Conservation (phyloP, 2,888 invertebrate genomes). For the Artemia sinica region DNA sequence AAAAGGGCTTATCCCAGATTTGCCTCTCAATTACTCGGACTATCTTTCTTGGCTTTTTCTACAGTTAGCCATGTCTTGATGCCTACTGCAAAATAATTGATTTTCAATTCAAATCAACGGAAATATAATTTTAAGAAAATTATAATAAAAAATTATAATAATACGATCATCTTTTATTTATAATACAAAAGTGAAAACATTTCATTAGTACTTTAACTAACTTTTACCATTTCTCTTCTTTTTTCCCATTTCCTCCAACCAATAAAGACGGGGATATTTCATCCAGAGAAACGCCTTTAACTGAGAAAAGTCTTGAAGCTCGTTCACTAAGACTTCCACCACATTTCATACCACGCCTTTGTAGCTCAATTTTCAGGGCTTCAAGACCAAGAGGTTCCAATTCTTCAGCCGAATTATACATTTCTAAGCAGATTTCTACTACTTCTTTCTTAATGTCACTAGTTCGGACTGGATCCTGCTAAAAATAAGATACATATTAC, state of each 20-base stretch:
- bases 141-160: too few relatives aligned
- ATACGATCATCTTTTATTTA: neutral
- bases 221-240: neutral
- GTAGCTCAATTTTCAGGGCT: conserved; percentile 31
- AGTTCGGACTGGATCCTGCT: too few relatives aligned
- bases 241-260: conserved; percentile 23
- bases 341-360: conserved; percentile 35
- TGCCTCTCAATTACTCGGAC: too few relatives aligned
- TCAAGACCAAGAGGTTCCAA: conserved; percentile 33
- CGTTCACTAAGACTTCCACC: conserved; percentile 35
- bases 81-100: too few relatives aligned
- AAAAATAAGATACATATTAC: too few relatives aligned
- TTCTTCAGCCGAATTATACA: conserved; percentile 27
- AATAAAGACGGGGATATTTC: conserved; percentile 30
- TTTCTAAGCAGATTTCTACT: conserved; percentile 26
- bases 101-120: too few relatives aligned
- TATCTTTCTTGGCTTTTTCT: too few relatives aligned
- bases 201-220: neutral
- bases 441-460: neutral
- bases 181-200: neutral
- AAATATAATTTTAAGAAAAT: too few relatives aligned
- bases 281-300: conserved; percentile 30
- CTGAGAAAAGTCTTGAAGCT: conserved; percentile 33
- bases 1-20: too few relatives aligned
- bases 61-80: too few relatives aligned